These are phyloP conservation scores for Pomatostomus ruficeps DNA, from an alignment of 2,113 vertebrate species.

Conservation along the genomic window DNA sequence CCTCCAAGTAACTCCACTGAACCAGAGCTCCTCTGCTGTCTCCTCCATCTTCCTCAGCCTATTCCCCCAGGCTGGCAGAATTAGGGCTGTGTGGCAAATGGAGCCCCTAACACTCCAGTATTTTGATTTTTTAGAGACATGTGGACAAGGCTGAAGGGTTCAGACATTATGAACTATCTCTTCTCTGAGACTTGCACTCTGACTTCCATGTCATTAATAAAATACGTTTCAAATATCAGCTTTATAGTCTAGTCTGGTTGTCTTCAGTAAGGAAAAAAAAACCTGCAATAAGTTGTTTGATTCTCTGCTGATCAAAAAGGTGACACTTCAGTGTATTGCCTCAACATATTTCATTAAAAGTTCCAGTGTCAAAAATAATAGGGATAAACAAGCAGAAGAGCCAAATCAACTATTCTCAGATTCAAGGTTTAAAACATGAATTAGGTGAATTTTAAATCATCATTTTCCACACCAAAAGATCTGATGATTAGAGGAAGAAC, in stretches of 20 bases:
- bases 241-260: background rate
- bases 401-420: background rate
- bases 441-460: slow-evolving; percentile 3
- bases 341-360: background rate
- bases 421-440: background rate
- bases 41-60: background rate
- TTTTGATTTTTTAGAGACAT: background rate
- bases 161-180: background rate
- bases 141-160: background rate
- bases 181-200: background rate
- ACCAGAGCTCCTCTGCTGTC: background rate
- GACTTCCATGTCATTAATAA: background rate
- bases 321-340: background rate
- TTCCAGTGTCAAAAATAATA: background rate
- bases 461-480: background rate
- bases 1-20: background rate
- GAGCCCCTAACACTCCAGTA: background rate
- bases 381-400: background rate
- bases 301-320: background rate
- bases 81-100: background rate
- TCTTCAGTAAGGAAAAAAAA: background rate
- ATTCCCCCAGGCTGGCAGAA: rapidly evolving
- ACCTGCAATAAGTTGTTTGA: background rate
- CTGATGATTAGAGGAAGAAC: background rate
- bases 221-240: background rate